phyloP scores from a whole-genome alignment of 2,797 vertebrate species.

The Muraenolepis orangiensis region DNA sequence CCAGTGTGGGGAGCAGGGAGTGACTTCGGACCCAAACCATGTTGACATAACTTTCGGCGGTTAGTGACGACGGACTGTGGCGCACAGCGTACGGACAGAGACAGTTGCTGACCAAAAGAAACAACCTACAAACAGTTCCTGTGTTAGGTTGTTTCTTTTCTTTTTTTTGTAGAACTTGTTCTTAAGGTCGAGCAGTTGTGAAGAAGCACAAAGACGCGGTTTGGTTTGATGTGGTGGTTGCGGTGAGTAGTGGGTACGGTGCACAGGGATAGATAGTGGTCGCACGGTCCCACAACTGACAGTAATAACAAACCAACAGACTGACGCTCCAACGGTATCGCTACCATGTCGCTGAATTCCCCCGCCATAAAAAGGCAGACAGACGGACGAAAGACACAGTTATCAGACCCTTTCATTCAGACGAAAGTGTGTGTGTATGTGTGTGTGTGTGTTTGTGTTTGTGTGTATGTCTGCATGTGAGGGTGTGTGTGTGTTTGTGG shows the following conservation, averaged over 20 bases:
- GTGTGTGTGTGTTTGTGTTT: not conserved
- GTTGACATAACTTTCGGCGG: constrained; percentile 28
- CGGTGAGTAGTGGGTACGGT: constrained; percentile 6
- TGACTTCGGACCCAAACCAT: constrained; percentile 26
- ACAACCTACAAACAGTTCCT: constrained; percentile 13
- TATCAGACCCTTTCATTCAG: constrained; percentile 31
- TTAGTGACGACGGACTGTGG: constrained; percentile 56
- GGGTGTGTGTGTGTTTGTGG: not conserved
- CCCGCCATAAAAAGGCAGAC: constrained; percentile 52
- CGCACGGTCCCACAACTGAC: constrained; percentile 10
- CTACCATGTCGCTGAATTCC: constrained; percentile 43
- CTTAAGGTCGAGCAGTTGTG: constrained; percentile 41
- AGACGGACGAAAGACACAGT: constrained; percentile 35
- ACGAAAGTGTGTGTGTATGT: constrained; percentile 25
- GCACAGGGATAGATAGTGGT: not conserved
- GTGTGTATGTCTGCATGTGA: not conserved
- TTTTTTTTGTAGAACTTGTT: constrained; percentile 25
- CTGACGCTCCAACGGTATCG: constrained; percentile 4
- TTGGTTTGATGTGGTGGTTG: not conserved
- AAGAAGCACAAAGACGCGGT: constrained; percentile 35
- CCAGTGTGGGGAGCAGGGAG: too few species aligned
- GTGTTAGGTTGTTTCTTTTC: too few species aligned
- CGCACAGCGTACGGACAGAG: not conserved
- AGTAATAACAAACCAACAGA: constrained; percentile 12
- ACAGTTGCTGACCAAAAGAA: not conserved